Percentiles rank a stretch among this genome's conserved stretches.
These are phyloP conservation scores for Setophaga kirtlandii DNA, from an alignment of 2,113 vertebrate genomes.

Conservation along the genomic window DNA sequence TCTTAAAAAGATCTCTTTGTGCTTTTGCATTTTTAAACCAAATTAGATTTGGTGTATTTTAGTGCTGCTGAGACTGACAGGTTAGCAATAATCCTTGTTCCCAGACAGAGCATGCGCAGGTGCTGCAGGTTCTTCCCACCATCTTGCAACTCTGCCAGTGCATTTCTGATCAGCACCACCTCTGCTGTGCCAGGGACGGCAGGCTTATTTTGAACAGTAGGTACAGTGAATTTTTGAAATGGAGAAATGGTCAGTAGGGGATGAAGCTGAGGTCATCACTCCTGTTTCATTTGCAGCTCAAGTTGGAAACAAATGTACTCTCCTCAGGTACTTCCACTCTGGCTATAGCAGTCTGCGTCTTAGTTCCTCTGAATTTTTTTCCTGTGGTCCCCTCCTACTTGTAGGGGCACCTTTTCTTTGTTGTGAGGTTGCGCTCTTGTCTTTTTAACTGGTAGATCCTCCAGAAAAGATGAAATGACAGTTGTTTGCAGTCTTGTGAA, in stretches of 20 bases:
- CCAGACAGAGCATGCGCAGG: background rate
- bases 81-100: constrained; percentile 23
- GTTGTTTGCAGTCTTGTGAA: constrained; percentile 19
- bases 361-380: background rate
- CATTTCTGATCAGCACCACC: background rate
- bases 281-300: background rate
- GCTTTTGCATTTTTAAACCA: constrained; percentile 40
- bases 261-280: background rate
- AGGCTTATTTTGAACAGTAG: constrained; percentile 22
- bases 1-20: constrained; percentile 57
- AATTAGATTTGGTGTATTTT: constrained; percentile 31
- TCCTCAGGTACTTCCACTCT: background rate
- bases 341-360: background rate
- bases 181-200: background rate
- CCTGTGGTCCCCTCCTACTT: background rate
- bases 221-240: constrained; percentile 6
- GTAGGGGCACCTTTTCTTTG: background rate
- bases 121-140: background rate
- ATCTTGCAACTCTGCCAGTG: background rate
- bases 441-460: background rate
- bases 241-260: constrained; percentile 21
- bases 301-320: background rate
- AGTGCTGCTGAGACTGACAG: background rate
- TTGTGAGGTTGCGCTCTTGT: background rate
- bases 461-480: background rate